These are phyloP conservation scores for Taeniopygia guttata DNA, from an alignment of 2,797 vertebrate genomes.

Conservation along the genomic window DNA sequence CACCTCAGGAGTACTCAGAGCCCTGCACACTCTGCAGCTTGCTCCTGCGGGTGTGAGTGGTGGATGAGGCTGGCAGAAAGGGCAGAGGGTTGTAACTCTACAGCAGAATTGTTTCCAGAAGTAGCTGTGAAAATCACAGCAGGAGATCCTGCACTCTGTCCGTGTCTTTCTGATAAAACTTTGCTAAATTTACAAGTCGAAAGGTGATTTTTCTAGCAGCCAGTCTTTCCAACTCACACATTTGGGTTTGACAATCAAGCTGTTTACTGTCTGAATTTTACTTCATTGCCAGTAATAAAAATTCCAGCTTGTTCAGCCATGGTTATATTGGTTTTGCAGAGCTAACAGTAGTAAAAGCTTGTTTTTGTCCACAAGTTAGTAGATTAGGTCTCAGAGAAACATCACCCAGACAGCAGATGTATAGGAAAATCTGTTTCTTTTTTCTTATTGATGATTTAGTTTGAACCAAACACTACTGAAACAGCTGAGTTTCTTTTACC, in stretches of 20 bases:
- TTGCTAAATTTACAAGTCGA: slow-evolving; percentile 26
- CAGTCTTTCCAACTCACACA: slow-evolving; percentile 11
- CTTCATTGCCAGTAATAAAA: slow-evolving; percentile 59
- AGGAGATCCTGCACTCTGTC: background rate
- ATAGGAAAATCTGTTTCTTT: background rate
- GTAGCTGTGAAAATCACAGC: background rate
- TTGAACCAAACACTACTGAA: background rate
- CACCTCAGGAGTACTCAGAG: background rate
- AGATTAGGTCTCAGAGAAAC: slow-evolving; percentile 22
- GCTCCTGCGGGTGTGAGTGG: background rate
- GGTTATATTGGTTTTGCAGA: slow-evolving; percentile 43
- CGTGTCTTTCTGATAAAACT: background rate
- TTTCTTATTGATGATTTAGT: background rate
- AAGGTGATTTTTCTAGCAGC: slow-evolving; percentile 35
- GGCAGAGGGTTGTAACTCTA: background rate
- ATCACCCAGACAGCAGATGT: background rate
- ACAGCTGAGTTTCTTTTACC: background rate
- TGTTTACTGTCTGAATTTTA: slow-evolving; percentile 50
- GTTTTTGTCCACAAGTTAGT: slow-evolving; percentile 12
- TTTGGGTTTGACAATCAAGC: slow-evolving; percentile 28
- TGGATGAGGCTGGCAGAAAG: background rate
- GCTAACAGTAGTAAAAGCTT: slow-evolving; percentile 44
- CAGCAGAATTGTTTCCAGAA: background rate
- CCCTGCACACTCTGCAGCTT: background rate
- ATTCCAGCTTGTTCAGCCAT: slow-evolving; percentile 30